A percentile compares a stretch with the other conserved stretches of the same genome.
phyloP scores from a whole-genome alignment of 1,140 invertebrate genomes.

The Elysia chlorotica region DNA sequence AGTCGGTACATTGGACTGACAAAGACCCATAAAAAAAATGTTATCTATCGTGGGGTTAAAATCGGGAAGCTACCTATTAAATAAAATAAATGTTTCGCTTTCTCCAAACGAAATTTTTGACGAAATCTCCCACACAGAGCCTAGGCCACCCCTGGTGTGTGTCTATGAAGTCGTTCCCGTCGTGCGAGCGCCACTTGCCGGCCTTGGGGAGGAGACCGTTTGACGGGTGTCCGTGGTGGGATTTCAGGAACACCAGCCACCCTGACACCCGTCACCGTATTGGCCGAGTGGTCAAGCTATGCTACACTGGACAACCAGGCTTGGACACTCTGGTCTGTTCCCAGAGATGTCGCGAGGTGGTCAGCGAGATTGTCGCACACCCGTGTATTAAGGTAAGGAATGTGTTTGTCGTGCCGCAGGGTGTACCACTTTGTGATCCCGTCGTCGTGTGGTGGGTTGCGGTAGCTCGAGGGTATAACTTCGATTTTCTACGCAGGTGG shows the following conservation, averaged over 20 bases:
- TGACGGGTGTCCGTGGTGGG: conserved; percentile 22
- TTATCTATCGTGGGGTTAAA: too few relatives aligned
- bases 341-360: not conserved
- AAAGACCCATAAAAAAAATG: too few relatives aligned
- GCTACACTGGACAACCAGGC: conserved; percentile 1
- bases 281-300: not conserved
- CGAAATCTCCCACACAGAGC: too few relatives aligned
- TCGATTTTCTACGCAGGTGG: not conserved
- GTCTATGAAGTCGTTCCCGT: conserved; percentile 15
- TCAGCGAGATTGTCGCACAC: not conserved
- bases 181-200: conserved; percentile 27
- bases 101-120: too few relatives aligned
- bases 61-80: too few relatives aligned
- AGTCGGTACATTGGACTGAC: too few relatives aligned
- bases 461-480: not conserved
- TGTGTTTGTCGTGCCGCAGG: not conserved
- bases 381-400: conserved; percentile 1
- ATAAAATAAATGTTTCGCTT: too few relatives aligned
- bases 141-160: conserved; percentile 29
- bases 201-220: not conserved
- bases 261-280: not conserved
- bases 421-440: not conserved
- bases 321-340: not conserved
- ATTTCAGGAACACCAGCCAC: conserved; percentile 18
- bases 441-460: too few relatives aligned